Evolutionary conservation across 92 coral and sea anemone genomes (phyloP), one percentile per base, ranked within the genome.

Genomic region (Porites lobata): DNA sequence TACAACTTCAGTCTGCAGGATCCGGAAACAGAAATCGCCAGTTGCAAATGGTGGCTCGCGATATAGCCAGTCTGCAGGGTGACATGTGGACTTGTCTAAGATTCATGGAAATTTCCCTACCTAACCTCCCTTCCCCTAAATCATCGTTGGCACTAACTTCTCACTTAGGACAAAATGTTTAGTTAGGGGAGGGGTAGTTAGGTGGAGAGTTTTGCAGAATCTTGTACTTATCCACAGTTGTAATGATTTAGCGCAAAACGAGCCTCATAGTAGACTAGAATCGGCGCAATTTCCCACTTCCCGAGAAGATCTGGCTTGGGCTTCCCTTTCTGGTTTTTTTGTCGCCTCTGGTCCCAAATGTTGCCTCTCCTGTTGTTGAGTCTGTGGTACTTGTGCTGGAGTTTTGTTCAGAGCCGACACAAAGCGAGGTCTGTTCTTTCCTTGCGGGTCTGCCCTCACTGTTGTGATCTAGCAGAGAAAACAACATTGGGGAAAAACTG

Each of bases 371-470:
- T 84, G 61, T 22, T 50, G 1, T 15, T 52, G 87, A 38, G 62
- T 51, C 29, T 63, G 87, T 20, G 51, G 19, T 38, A 4, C 47
- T 3, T 38, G 47, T 74, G 87, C 19, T 8, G 20, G 63, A 73
- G 18, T 61, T 12, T 21, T 50, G 64, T 59, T 84, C n/a, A 84
- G 54, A 11, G n/a, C 72, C 11, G 80, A 9, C 20, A 74, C 87
- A 84, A 84, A 84, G 52, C 53, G 81, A 50, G 87, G 87, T 13
- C 65, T 73, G 54, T 63, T 63, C 63, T n/a, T 62, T 15, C 87
- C 87, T 15, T 59, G 87, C 0, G 87, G 87, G 50, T 84, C 87
- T 11, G 79, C 80, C 67, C 64, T 63, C 6, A 83, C 87, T 76
- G 80, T 73, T 1, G 72, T 22, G 3, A 83, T 83, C 87, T 83